Base-by-base conservation (phyloP, 2,797 vertebrate genomes). In the Tokudaia tokunoshimensis region DNA sequence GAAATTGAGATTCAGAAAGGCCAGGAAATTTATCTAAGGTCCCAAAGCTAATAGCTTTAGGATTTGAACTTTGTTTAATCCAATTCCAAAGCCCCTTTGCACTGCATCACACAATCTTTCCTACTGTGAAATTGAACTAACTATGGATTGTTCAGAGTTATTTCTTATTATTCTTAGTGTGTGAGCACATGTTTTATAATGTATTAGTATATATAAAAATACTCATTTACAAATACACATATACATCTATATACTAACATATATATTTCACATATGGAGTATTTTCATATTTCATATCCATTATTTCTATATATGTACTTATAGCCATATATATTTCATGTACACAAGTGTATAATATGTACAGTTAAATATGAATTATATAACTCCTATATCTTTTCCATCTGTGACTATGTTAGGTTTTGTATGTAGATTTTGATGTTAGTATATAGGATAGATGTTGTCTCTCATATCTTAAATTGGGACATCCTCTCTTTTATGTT, bases 31-130 rank as follows among this genome's bases (percentile, higher is more conserved):
- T 91, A 90, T 61, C 52, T 65, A 83, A n/a, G 63, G 13, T 65
- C 87, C 50, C 59, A 88, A 61, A 93, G 72, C 80, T 85, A 55
- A 95, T 61, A 94, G 78, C 85, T 63, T 52, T 26, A 86, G 50
- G 24, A 83, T 89, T 52, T 91, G 89, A 95, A 95, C 61, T 94
- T 94, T 70, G 70, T 91, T 92, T 92, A 83, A 83, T 95, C 81
- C 80, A 63, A 83, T 67, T 88, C 50, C 34, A 76, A 91, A 96
- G 57, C 13, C 63, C 37, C 37, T 86, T 57, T 92, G 79, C 34
- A 31, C 14, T 37, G 4, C 37, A 26, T 44, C 4, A 29, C 26
- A 63, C 22, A 50, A 37, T 85, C 19, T n/a, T 26, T 79, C 0
- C 34, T 41, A 65, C 55, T 90, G 14, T 61, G 81, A 88, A 88